Evolutionary conservation across 2,797 vertebrate genomes (phyloP), one percentile per base, ranked within the genome.

Genomic region (Lithobates sylvaticus): DNA sequence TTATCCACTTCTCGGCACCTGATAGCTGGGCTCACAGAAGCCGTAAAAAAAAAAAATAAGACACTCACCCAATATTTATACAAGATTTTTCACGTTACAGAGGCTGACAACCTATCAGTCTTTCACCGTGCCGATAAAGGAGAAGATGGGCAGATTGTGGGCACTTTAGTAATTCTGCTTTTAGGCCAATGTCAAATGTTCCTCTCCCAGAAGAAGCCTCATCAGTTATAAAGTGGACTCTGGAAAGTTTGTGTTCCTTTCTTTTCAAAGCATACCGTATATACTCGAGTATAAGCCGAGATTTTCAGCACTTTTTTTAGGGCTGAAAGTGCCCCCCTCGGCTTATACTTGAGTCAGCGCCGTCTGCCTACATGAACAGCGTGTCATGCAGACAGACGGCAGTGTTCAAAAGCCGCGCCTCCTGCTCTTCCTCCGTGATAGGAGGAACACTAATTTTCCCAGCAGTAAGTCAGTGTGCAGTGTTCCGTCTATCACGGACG

Each of bases 1-100:
- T 79, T 68, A 79, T 74, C 54, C 64, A 67, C 42, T 39, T 85
- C 67, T 50, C 70, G 69, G 67, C 18, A 18, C 76, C 29, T 84
- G 18, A 54, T 44, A 69, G 74, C 64, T 39, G 23, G n/a, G 82
- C 23, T 70, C 75, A 70, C 42, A 12, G 70, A 64, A 76, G 54
- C 1, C 34, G 15, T 77, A 78, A 61, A 61, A 50, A 61, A 61
- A 50, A 29, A 36, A 71, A 84, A 70, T 65, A 64, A 73, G 70
- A 50, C 69, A 32, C 21, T 58, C 1, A 26, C 29, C 10, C 68
- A 12, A n/a, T 83, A 36, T 61, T 36, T 47, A 42, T 36, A 77
- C 74, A 58, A 69, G 69, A 50, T 73, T 36, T 39, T 85, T 80
- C 50, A 3, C 10, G 76, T 50, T 75, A 58, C 32, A 12, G 58